phyloP scores from a whole-genome alignment of 2,797 vertebrate species.

The Lutjanus campechanus region DNA sequence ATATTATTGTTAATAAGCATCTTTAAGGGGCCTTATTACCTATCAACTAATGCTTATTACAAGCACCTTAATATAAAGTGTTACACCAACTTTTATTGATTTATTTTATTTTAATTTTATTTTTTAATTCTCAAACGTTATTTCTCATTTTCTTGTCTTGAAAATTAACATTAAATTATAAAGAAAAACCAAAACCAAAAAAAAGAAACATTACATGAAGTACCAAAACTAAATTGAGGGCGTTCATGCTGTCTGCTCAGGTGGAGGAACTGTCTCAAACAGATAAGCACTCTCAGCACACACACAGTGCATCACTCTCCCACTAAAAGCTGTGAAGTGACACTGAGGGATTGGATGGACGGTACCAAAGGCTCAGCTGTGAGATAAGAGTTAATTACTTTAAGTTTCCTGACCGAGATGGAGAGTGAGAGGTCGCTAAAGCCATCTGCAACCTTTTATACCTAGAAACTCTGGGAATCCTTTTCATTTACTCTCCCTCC shows the following conservation, averaged over 20 bases:
- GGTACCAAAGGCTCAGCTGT: constrained; percentile 21
- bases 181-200: too few relatives aligned
- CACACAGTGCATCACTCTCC: constrained; percentile 11
- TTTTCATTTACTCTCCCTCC: constrained; percentile 55
- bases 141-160: not conserved
- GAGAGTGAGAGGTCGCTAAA: constrained; percentile 41
- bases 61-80: too few relatives aligned
- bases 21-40: too few relatives aligned
- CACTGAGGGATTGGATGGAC: constrained; percentile 19
- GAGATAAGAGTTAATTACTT: constrained; percentile 57
- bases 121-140: too few relatives aligned
- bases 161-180: not conserved
- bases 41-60: too few relatives aligned
- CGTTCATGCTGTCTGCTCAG: constrained; percentile 1
- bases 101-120: too few relatives aligned
- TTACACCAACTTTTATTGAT: too few relatives aligned
- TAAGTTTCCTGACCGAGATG: constrained; percentile 46
- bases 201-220: not conserved
- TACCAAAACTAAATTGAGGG: not conserved
- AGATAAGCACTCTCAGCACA: constrained; percentile 20
- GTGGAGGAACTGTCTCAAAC: constrained; percentile 2
- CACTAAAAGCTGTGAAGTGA: constrained; percentile 28
- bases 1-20: too few relatives aligned
- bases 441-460: constrained; percentile 55
- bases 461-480: constrained; percentile 39